Conservation (phyloP, 2,888 invertebrate species). For the Eupeodes luniger region DNA sequence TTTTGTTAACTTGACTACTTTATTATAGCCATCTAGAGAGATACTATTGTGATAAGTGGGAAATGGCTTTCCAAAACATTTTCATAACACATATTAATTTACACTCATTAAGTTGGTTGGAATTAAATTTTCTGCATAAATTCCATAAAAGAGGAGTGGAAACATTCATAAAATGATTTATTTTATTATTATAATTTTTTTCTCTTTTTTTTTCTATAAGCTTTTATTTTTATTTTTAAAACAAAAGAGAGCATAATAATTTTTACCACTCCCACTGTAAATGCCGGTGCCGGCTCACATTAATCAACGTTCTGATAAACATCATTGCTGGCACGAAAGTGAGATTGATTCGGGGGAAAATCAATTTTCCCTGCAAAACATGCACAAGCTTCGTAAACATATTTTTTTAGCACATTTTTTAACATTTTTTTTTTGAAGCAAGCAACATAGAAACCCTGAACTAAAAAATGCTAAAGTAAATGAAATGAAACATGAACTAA, state of each 20-base stretch:
- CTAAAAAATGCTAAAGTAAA: constrained; percentile 15
- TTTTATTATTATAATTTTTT: not conserved
- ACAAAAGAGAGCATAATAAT: not conserved
- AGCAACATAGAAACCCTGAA: constrained; percentile 22
- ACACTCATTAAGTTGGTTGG: constrained; percentile 27
- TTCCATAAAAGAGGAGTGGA: constrained; percentile 32
- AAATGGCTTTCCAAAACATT: constrained; percentile 46
- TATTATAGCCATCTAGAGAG: not conserved
- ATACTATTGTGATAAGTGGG: constrained; percentile 31
- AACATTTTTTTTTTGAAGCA: too few relatives aligned
- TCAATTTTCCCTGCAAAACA: constrained; percentile 58
- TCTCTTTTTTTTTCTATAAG: too few relatives aligned
- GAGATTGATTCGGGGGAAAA: constrained; percentile 69
- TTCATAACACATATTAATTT: constrained; percentile 41
- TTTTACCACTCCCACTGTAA: constrained; percentile 44
- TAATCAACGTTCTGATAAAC: constrained; percentile 71
- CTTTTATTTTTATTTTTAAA: too few relatives aligned
- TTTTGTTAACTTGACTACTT: not conserved
- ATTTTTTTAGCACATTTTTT: not conserved
- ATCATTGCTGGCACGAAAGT: constrained; percentile 62
- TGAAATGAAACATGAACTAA: constrained; percentile 47
- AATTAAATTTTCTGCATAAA: constrained; percentile 13
- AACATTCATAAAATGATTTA: constrained; percentile 21
- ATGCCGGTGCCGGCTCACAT: constrained; percentile 32
- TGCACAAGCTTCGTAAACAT: constrained; percentile 11